A percentile compares a stretch with the other conserved stretches of the same genome.
Evolutionary conservation across 2,113 vertebrate species (phyloP).

Genomic region (Isurus oxyrinchus): DNA sequence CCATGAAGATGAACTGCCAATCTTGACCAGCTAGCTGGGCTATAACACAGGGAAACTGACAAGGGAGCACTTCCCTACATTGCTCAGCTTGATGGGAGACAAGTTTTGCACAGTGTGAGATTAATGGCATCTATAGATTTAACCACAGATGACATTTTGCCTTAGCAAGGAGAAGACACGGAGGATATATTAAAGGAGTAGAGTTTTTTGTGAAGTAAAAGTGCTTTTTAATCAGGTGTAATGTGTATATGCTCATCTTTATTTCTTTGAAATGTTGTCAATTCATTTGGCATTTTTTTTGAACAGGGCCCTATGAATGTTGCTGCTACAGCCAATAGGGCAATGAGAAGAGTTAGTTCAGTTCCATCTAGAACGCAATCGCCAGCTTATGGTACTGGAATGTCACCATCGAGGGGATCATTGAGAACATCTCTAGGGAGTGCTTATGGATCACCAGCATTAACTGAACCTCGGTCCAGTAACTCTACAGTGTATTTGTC

Average conservation of each 20-base stretch:
- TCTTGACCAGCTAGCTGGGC: neutral
- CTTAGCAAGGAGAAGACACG: neutral
- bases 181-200: neutral
- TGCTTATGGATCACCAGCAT: constrained; percentile 75
- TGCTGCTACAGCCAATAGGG: constrained; percentile 57
- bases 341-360: constrained; percentile 87
- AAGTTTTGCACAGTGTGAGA: neutral
- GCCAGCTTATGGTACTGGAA: constrained; percentile 73
- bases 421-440: constrained; percentile 75
- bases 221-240: neutral
- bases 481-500: constrained; percentile 66
- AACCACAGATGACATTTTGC: neutral
- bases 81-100: neutral
- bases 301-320: constrained; percentile 58
- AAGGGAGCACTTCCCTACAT: neutral
- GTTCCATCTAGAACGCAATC: constrained; percentile 91
- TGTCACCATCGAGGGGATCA: constrained; percentile 82
- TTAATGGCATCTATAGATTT: neutral
- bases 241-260: neutral
- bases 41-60: neutral
- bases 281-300: constrained; percentile 30
- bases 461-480: constrained; percentile 66
- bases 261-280: neutral
- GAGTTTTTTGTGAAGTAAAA: neutral
- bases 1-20: neutral